Conservation (phyloP, 2,113 vertebrate genomes). For the Notothenia rossii region DNA sequence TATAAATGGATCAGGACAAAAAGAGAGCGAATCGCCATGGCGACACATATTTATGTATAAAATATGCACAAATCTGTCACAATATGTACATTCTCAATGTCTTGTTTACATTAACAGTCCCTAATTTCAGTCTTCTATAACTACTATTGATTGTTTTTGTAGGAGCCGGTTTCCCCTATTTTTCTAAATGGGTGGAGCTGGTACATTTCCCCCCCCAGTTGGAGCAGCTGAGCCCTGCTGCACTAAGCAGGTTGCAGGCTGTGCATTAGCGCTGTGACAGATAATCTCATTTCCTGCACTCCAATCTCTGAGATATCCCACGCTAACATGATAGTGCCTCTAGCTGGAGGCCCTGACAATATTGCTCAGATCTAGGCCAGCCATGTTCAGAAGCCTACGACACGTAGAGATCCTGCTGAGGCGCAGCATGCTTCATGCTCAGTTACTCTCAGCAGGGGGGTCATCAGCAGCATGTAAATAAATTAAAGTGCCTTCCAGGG, state of each 20-base stretch:
- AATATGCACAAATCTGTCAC: neutral
- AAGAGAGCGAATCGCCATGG: no score
- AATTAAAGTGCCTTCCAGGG: slow-evolving; percentile 9
- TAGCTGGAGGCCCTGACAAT: slow-evolving; percentile 27
- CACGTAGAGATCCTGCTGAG: slow-evolving; percentile 17
- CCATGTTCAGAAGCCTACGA: slow-evolving; percentile 9
- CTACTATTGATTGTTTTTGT: neutral
- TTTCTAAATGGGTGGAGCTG: neutral
- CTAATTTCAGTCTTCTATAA: neutral
- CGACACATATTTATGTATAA: no score
- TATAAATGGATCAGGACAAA: no score
- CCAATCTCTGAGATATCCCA: slow-evolving; percentile 63
- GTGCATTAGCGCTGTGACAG: slow-evolving; percentile 74
- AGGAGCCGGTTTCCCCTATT: neutral
- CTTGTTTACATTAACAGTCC: slow-evolving; percentile 1
- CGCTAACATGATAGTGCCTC: slow-evolving; percentile 60
- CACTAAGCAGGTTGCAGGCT: slow-evolving; percentile 68
- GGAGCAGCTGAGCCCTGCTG: slow-evolving; percentile 51
- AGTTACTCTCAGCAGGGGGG: slow-evolving; percentile 1
- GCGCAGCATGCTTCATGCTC: slow-evolving; percentile 19
- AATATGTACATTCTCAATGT: neutral
- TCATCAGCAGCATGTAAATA: slow-evolving; percentile 22
- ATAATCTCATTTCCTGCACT: slow-evolving; percentile 83
- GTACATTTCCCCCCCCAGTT: slow-evolving; percentile 22
- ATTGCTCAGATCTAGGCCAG: slow-evolving; percentile 28